phyloP scores from a whole-genome alignment of 2,797 vertebrate species.

The Nyctalus aviator region DNA sequence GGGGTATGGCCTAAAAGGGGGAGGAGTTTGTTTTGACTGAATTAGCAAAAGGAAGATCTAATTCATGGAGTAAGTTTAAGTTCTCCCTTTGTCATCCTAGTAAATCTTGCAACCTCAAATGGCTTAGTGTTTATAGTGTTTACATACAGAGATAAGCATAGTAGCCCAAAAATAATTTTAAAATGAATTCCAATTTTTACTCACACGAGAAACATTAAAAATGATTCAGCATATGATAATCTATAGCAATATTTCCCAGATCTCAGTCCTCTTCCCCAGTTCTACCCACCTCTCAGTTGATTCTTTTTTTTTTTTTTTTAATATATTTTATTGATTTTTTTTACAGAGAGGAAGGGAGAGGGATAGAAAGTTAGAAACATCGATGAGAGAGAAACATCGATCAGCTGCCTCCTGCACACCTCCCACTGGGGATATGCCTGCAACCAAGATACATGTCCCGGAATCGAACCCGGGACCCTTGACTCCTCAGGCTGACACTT shows the following conservation, averaged over 20 bases:
- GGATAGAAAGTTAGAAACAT: no score
- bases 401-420: no score
- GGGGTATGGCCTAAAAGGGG: not conserved
- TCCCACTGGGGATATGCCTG: no score
- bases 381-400: no score
- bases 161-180: not conserved
- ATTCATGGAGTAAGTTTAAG: conserved; percentile 31
- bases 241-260: not conserved
- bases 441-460: no score
- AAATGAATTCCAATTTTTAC: conserved; percentile 6
- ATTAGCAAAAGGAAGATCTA: conserved; percentile 39
- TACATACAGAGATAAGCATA: not conserved
- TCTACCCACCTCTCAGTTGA: not conserved
- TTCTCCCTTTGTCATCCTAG: not conserved
- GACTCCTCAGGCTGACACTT: no score
- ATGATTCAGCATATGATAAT: not conserved
- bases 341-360: no score
- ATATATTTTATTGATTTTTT: no score
- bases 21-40: conserved; percentile 40
- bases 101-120: not conserved
- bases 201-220: not conserved
- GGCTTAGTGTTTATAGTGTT: not conserved
- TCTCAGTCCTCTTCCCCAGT: not conserved
- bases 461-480: no score
- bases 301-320: no score